A percentile compares a stretch with the other conserved stretches of the same genome.
These are phyloP conservation scores for Peromyscus aztecus DNA, from an alignment of 2,797 vertebrate genomes.

Conservation along the genomic window DNA sequence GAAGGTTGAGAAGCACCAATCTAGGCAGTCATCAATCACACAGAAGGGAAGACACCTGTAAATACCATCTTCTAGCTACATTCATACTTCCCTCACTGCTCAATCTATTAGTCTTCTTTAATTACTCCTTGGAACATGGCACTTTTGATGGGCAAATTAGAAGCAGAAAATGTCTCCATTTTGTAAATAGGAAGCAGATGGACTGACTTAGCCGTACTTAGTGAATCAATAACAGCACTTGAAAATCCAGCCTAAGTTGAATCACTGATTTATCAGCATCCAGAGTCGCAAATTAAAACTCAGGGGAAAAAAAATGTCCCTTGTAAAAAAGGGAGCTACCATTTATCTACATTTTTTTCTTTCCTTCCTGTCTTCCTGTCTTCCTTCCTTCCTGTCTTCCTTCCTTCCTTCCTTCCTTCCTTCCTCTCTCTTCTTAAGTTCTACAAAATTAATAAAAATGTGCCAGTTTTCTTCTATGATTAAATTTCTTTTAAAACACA, in stretches of 20 bases:
- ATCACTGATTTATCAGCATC: constrained; percentile 57
- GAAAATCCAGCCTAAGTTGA: constrained; percentile 57
- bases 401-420: not conserved
- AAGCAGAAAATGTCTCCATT: constrained; percentile 79
- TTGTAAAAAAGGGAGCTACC: constrained; percentile 25
- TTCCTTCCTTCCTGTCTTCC: not conserved
- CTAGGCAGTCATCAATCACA: not conserved
- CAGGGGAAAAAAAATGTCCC: not conserved
- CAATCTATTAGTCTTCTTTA: constrained; percentile 61
- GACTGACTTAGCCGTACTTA: constrained; percentile 65
- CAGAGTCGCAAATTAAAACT: constrained; percentile 24
- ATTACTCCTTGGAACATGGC: constrained; percentile 74
- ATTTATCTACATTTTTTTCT: not conserved
- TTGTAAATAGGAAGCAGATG: constrained; percentile 83
- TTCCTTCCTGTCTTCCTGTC: not conserved
- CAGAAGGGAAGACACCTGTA: constrained; percentile 32
- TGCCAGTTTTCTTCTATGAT: constrained; percentile 43
- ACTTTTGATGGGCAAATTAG: constrained; percentile 77
- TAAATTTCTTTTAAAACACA: constrained; percentile 63
- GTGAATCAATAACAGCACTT: constrained; percentile 71
- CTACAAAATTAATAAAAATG: constrained; percentile 55
- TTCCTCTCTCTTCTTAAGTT: not conserved
- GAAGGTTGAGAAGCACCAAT: not conserved
- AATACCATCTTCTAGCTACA: not conserved
- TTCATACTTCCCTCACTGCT: constrained; percentile 36